Conservation (phyloP, 2,113 vertebrate species). For the Numenius arquata region DNA sequence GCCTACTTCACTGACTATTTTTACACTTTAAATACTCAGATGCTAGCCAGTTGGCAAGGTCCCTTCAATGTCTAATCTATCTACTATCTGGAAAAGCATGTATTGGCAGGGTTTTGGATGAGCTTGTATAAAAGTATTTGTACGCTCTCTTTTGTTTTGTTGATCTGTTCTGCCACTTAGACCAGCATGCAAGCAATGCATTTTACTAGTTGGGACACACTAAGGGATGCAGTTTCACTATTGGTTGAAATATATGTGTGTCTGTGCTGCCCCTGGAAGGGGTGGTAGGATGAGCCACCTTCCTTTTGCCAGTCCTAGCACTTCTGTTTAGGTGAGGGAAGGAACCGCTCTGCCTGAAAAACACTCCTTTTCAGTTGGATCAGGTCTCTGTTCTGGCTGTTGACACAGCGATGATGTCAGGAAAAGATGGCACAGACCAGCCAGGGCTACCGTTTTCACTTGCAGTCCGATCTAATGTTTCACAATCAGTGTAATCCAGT, state of each 20-base stretch:
- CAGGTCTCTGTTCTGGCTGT: background rate
- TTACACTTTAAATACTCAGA: background rate
- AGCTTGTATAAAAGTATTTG: background rate
- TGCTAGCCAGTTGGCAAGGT: slow-evolving; percentile 22
- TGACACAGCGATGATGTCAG: background rate
- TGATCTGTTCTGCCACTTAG: background rate
- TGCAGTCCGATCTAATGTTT: background rate
- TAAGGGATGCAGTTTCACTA: background rate
- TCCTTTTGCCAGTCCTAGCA: background rate
- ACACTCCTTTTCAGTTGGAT: background rate
- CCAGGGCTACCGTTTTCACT: background rate
- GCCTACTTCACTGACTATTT: slow-evolving; percentile 20
- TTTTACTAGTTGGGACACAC: background rate
- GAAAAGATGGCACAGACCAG: background rate
- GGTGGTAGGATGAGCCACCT: background rate
- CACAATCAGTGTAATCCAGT: background rate
- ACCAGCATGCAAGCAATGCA: background rate
- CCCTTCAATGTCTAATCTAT: background rate
- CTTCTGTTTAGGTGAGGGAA: background rate
- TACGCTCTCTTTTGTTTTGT: background rate
- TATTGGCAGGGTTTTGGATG: background rate
- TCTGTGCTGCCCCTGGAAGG: background rate
- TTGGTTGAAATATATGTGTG: background rate
- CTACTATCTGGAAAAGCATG: background rate
- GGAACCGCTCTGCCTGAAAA: background rate